phyloP scores from a whole-genome alignment of 2,888 invertebrate species.

The Plebejus argus region DNA sequence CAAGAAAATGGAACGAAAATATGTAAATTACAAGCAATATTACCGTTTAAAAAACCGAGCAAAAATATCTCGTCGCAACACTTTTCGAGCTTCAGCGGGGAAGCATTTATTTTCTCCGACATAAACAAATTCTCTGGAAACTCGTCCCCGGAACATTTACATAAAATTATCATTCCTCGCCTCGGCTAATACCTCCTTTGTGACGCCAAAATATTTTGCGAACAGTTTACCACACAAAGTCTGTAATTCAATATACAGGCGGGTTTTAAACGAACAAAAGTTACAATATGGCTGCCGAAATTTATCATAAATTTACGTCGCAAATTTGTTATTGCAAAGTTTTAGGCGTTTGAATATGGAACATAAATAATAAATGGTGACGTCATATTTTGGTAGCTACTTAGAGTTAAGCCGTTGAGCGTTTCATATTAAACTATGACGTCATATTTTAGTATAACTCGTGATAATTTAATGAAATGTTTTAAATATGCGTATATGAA shows the following conservation, averaged over 20 bases:
- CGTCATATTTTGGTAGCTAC: background rate
- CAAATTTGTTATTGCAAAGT: slow-evolving; percentile 21
- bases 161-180: slow-evolving; percentile 57
- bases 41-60: background rate
- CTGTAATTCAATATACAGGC: slow-evolving; percentile 70
- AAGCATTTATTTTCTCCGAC: slow-evolving; percentile 52
- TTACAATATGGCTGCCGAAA: slow-evolving; percentile 39
- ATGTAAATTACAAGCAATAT: background rate
- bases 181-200: slow-evolving; percentile 71
- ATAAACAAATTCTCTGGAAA: slow-evolving; percentile 65
- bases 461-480: too few relatives aligned
- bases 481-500: too few relatives aligned
- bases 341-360: slow-evolving; percentile 15
- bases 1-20: background rate
- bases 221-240: slow-evolving; percentile 78
- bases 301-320: slow-evolving; percentile 27
- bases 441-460: too few relatives aligned
- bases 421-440: too few relatives aligned
- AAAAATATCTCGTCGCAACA: background rate
- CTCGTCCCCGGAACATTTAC: slow-evolving; percentile 58
- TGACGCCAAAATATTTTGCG: slow-evolving; percentile 78
- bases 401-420: too few relatives aligned
- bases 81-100: background rate
- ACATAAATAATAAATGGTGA: background rate
- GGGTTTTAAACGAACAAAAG: slow-evolving; percentile 50